Evolutionary conservation across 2,113 vertebrate genomes (phyloP), one percentile per base, ranked within the genome.

Genomic region (Anhinga rufa): DNA sequence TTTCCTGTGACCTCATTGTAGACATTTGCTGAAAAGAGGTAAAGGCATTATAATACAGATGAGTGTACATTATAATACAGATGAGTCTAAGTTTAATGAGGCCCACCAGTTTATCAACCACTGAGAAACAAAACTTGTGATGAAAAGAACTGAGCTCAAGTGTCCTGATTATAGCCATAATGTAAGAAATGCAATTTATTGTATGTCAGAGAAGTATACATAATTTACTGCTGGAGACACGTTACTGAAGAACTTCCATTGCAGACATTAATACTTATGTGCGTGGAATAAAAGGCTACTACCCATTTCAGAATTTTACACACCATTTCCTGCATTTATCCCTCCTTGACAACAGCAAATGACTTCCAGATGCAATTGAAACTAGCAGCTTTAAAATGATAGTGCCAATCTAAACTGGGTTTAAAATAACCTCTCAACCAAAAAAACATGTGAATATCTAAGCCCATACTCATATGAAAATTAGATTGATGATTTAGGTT

Each of bases 251-350:
- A 88, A 77, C 68, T 92, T 82, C 42, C 49, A 79, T 9, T 81
- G 48, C 40, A 84, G 54, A 71, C 64, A 95, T 92, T 88, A 96
- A 82, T 92, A 86, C 86, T 44, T 83, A 21, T 72, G 44, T 88
- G 75, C 76, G 52, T 57, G 36, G 55, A 94, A 94, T 85, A 94
- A 90, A 96, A 92, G 93, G 52, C 36, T 95, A 55, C 44, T 60
- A 54, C 28, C 19, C 12, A 80, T 68, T 97, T 95, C 60, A 88
- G 94, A 94, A 61, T 86, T 96, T 96, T 92, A 80, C 29, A 92
- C 64, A 54, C n/a, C 25, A 93, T 97, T 96, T 96, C 68, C 78
- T 95, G 20, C 66, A 66, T 96, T 96, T 96, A 95, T 96, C 88
- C 88, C 87, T 95, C 74, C 55, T 75, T 60, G 81, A 92, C 49